phyloP scores from a whole-genome alignment of 2,888 invertebrate genomes.

The Diadegma fenestrale region DNA sequence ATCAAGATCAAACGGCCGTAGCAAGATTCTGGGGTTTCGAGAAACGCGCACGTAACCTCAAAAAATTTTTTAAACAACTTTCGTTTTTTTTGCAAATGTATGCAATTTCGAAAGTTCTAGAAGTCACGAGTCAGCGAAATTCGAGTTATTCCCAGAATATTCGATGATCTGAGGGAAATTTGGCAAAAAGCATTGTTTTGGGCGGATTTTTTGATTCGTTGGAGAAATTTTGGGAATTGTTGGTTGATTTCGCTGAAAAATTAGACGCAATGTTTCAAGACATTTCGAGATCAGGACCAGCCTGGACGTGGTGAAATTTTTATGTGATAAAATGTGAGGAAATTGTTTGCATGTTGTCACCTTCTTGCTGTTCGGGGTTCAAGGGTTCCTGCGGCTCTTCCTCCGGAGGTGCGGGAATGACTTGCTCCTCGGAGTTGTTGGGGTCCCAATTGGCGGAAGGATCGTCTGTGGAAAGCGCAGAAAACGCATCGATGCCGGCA shows the following conservation, averaged over 20 bases:
- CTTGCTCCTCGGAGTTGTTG: slow-evolving; percentile 72
- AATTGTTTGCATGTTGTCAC: slow-evolving; percentile 83
- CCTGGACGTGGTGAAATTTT: neutral
- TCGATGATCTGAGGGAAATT: neutral
- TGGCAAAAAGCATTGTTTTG: too few relatives aligned
- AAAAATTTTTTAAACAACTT: neutral
- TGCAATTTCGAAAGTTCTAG: too few relatives aligned
- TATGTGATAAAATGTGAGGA: neutral
- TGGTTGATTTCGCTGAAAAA: neutral
- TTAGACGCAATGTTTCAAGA: neutral
- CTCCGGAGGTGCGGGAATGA: slow-evolving; percentile 83
- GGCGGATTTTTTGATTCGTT: neutral
- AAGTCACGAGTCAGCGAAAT: neutral
- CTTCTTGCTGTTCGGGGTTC: slow-evolving; percentile 89
- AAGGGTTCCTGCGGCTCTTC: slow-evolving; percentile 86
- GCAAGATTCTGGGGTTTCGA: neutral
- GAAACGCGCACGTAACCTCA: neutral
- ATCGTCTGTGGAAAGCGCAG: slow-evolving; percentile 60
- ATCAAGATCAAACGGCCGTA: neutral
- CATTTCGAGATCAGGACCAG: neutral
- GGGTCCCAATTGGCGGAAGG: slow-evolving; percentile 69
- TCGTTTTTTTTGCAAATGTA: too few relatives aligned
- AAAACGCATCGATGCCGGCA: slow-evolving; percentile 63
- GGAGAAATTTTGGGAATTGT: neutral
- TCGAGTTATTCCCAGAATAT: neutral